phyloP scores from a whole-genome alignment of 1,140 invertebrate species.

The Brachionus plicatilis region DNA sequence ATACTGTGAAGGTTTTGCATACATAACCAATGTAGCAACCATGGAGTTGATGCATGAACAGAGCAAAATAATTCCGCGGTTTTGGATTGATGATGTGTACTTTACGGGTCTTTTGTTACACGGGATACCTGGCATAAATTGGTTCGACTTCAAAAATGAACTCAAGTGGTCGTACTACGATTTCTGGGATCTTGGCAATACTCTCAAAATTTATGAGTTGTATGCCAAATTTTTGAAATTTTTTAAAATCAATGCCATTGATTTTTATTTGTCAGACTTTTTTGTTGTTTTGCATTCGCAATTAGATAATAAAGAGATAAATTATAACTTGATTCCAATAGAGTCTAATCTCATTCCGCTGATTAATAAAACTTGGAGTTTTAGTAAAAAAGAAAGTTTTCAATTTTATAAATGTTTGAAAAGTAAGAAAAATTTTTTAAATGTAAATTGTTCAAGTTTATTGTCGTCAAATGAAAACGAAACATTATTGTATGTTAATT shows the following conservation, averaged over 20 bases:
- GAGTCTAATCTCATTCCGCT: neutral
- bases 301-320: conserved; percentile 22
- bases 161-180: conserved; percentile 32
- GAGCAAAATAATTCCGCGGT: conserved; percentile 47
- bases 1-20: conserved; percentile 57
- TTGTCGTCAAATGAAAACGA: neutral
- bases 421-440: neutral
- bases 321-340: neutral
- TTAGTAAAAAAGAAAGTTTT: neutral
- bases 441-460: neutral
- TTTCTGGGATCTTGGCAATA: conserved; percentile 35
- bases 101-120: conserved; percentile 50
- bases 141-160: conserved; percentile 19
- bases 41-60: conserved; percentile 48
- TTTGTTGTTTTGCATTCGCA: conserved; percentile 29
- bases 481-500: conserved; percentile 5
- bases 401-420: neutral
- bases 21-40: conserved; percentile 52
- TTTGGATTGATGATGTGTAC: conserved; percentile 57
- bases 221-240: conserved; percentile 29
- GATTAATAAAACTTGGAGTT: neutral
- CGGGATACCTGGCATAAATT: neutral
- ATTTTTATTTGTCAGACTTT: conserved; percentile 7
- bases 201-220: conserved; percentile 11
- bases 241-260: conserved; percentile 2